Conservation (phyloP, 2,797 vertebrate species). For the Alca torda region DNA sequence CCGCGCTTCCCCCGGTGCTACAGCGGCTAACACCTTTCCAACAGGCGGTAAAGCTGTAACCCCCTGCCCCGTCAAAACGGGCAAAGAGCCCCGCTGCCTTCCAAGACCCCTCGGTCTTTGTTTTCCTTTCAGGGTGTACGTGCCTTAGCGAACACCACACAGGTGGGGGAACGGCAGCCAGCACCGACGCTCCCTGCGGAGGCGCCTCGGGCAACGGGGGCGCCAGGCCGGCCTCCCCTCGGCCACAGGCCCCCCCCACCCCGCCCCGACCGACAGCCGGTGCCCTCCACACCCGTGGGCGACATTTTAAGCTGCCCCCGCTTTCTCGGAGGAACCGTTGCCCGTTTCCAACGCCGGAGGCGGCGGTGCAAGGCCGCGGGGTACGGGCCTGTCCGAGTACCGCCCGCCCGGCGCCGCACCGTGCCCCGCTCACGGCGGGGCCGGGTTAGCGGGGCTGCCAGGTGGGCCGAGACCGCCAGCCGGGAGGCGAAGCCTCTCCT, state of each 20-base stretch:
- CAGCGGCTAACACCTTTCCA: not conserved
- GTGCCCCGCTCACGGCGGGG: not conserved
- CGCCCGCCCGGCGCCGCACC: not conserved
- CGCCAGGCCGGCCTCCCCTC: not conserved
- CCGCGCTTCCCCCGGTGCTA: not conserved
- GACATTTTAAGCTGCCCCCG: not conserved
- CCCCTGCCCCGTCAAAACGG: not conserved
- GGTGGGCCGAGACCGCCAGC: not conserved
- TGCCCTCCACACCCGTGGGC: not conserved
- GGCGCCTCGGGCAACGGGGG: not conserved
- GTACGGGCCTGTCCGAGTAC: not conserved
- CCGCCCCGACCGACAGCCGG: not conserved
- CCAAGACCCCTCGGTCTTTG: not conserved
- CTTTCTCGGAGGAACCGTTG: not conserved
- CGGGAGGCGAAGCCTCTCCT: not conserved
- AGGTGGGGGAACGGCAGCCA: not conserved
- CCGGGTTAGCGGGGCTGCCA: not conserved
- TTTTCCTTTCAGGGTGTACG: not conserved
- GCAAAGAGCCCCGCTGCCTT: not conserved
- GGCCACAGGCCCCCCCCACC: no score
- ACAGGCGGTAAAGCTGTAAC: rapidly evolving
- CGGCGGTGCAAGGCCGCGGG: not conserved
- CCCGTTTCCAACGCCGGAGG: not conserved
- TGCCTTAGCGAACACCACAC: not conserved
- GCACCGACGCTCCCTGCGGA: not conserved